Conservation (phyloP, 2,888 invertebrate genomes). For the Athrips mouffetella region DNA sequence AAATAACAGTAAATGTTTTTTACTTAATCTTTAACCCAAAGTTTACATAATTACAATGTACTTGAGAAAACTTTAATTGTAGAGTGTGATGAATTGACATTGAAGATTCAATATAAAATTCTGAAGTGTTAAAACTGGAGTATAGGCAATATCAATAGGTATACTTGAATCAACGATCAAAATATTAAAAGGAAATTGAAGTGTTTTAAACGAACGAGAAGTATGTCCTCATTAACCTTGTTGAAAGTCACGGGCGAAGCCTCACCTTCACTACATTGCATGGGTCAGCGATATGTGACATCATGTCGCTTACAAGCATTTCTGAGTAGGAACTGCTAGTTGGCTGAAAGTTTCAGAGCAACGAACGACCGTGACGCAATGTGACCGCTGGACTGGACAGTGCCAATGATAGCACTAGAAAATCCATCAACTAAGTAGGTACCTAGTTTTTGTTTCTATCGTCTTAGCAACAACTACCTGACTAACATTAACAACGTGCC, state of each 20-base stretch:
- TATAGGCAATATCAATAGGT: too few relatives aligned
- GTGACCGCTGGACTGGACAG: slow-evolving; percentile 23
- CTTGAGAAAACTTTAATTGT: too few relatives aligned
- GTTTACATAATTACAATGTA: not conserved
- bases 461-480: slow-evolving; percentile 29
- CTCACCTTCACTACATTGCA: slow-evolving; percentile 42
- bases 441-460: slow-evolving; percentile 31
- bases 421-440: slow-evolving; percentile 26
- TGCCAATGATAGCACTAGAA: slow-evolving; percentile 46
- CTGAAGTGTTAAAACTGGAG: too few relatives aligned
- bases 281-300: slow-evolving; percentile 48
- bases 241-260: slow-evolving; percentile 26
- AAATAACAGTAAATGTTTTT: not conserved
- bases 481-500: slow-evolving; percentile 30
- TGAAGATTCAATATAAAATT: too few relatives aligned
- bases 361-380: slow-evolving; percentile 61
- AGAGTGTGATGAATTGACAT: too few relatives aligned
- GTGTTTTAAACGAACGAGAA: slow-evolving; percentile 9
- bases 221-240: slow-evolving; percentile 30
- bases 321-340: too few relatives aligned
- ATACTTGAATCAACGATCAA: too few relatives aligned
- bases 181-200: not conserved
- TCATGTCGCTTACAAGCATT: too few relatives aligned
- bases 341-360: slow-evolving; percentile 63
- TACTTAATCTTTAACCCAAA: not conserved